Evolutionary conservation across 2,888 invertebrate genomes (phyloP), one percentile per base, ranked within the genome.

Genomic region (Petrolisthes cinctipes): DNA sequence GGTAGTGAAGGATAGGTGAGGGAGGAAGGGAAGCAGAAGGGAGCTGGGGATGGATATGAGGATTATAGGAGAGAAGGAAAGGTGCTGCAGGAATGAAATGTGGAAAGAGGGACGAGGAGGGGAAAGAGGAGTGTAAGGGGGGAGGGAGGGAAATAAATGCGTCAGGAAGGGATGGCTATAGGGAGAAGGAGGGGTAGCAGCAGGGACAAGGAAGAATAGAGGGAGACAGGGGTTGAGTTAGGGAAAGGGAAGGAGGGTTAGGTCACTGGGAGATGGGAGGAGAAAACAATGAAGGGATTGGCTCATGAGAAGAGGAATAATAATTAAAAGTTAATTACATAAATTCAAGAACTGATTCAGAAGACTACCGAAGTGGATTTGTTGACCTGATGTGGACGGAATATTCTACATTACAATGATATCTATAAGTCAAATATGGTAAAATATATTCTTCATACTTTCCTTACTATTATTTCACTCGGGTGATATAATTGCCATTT

Each of bases 21-120:
- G 66, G 37, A 17, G 56, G 82, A 82, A n/a, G 37, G 71, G 68
- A 51, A 82, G 68, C n/a, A 56, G n/a, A 51, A 66, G 82, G 37
- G 5, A 51, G 37, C n/a, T 5, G 9, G 68, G 37, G 54, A 73
- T 17, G 17, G 9, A 5, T n/a, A 73, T 7, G 5, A 37, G 37
- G 73, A 73, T 7, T 61, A 54, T 11, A 17, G 37, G 54, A 73
- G 83, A 54, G 71, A 83, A 6, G 37, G 54, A 71, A 68, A 23
- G 66, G 68, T 37, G n/a, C n/a, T 11, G 68, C 61, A 37, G 23
- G 23, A 82, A 9, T 54, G 66, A 66, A 54, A 83, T 17, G 54
- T 71, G 11, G 73, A 53, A n/a, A 54, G 11, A 66, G 37, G 71
- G 51, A 68, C 37, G 11, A 37, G 54, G 20, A 17, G 68, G 11